Percentiles rank a stretch among this genome's conserved stretches.
Conservation (phyloP, 2,797 vertebrate genomes). For the Silurus aristotelis region DNA sequence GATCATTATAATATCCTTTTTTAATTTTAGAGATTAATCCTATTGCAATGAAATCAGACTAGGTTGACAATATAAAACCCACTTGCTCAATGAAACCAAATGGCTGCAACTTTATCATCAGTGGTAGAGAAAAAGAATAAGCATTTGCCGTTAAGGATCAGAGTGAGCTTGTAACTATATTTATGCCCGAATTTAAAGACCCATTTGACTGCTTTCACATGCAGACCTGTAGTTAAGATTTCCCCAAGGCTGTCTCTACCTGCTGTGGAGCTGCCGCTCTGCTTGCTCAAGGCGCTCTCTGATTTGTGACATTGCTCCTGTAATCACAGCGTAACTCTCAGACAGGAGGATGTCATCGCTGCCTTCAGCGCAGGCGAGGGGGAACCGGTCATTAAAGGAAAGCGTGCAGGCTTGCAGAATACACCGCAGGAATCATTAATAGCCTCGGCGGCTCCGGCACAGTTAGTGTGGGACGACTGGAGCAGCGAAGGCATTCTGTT, state of each 20-base stretch:
- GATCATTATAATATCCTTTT: constrained; percentile 14
- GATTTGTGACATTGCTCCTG: constrained; percentile 30
- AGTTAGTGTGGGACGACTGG: constrained; percentile 44
- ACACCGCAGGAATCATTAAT: constrained; percentile 21
- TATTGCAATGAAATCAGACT: neutral
- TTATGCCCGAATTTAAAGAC: constrained; percentile 19
- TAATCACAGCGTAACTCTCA: constrained; percentile 42
- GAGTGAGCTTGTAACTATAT: constrained; percentile 4
- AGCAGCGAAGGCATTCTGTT: constrained; percentile 52
- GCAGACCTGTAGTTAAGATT: constrained; percentile 23
- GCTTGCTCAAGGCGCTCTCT: constrained; percentile 14
- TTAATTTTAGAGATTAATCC: neutral
- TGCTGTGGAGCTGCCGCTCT: constrained; percentile 25
- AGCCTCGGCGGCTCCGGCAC: constrained; percentile 41
- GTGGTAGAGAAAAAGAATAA: neutral
- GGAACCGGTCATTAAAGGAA: constrained; percentile 40
- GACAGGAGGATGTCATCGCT: constrained; percentile 39
- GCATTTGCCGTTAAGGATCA: neutral
- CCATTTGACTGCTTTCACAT: constrained; percentile 1
- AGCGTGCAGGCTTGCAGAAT: constrained; percentile 39
- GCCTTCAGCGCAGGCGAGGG: constrained; percentile 21
- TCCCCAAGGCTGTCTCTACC: constrained; percentile 19
- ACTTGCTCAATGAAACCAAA: neutral
- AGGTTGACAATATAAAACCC: neutral
- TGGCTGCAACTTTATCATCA: neutral